Base-by-base conservation (phyloP, 2,113 vertebrate species). In the Labeo catla region DNA sequence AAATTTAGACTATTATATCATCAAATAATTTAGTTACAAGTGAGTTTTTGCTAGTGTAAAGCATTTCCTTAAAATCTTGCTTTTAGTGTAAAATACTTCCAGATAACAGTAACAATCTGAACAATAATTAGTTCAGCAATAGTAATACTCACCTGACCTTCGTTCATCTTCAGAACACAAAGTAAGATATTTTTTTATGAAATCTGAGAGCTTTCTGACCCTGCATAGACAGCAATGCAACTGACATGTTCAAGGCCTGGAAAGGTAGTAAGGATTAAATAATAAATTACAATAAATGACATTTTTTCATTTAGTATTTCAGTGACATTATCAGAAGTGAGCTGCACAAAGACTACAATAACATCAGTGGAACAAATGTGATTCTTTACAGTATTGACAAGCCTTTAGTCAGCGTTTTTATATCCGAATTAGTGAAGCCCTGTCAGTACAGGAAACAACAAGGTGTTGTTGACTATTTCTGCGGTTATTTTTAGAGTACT, bases 401-500 rank as follows among this genome's bases (percentile, higher is more conserved):
- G 34, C 16, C 76, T 79, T 80, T 23, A 63, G 59, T 66, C 45
- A 23, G n/a, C 0, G n/a, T 49, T 11, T 50, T 76, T 23, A n/a
- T 61, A 21, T 28, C 1, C 1, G 52, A 59, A 57, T 78, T 57
- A 8, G 21, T 9, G 16, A 82, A 82, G 43, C 47, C 45, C 13
- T 49, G 23, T 36, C 63, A 36, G 47, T 36, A 21, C 11, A 52
- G 16, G 15, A 19, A 36, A 82, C 23, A 82, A 52, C 16, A 34
- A 36, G 49, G 19, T 54, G 34, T 47, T 34, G 52, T 47, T 81
- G 45, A 13, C n/a, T 47, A 34, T 86, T 72, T 52, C 12, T 6
- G 7, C 13, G 15, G 77, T 34, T 66, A 50, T 59, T 79, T 74
- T 52, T 10, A 86, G 74, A 83, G 66, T 54, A 72, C 16, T 54